Base-by-base conservation (phyloP, 2,113 vertebrate genomes). In the Coracopsis vasa region DNA sequence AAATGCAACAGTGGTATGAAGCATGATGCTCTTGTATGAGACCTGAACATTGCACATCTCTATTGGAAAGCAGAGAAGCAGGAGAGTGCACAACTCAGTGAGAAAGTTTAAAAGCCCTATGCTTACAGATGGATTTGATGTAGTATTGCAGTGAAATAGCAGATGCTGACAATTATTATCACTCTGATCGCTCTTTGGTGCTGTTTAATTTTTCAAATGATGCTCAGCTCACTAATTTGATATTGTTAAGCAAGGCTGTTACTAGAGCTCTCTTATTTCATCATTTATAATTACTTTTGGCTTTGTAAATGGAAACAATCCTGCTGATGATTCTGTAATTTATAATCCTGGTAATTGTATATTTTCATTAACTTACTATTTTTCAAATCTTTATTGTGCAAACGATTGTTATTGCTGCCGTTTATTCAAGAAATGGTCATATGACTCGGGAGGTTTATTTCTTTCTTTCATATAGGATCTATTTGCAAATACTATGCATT, bases 281-380 rank as follows among this genome's bases (percentile, higher is more conserved):
- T 86, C 81, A 90, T 93, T 92, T 93, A 42, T 86, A 80, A 96
- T 94, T 86, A 81, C 47, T 88, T 86, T 66, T 90, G 79, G 54
- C 88, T 93, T 92, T n/a, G 11, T 54, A 92, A 92, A 82, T 92
- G 41, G 90, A 94, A 95, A 77, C 44, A 91, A 31, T 85, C 21
- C 80, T 94, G 29, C 37, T 94, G 48, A 1, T 85, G 61, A 88
- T 93, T 88, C 66, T 35, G 51, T 89, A 92, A 67, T 81, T 94
- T 92, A 51, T 89, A 94, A 85, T 64, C 71, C 20, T 39, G 41
- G 33, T 90, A 92, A 90, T 9, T 80, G 62, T 70, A 88, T 67
- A 80, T 97, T 93, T 92, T 86, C 50, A 39, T 93, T 94, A 73
- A 70, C 11, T 92, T 66, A 20, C 62, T 88, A 80, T 80, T 78